Base-by-base conservation (phyloP, 1,140 invertebrate genomes). In the Teleopsis dalmanni region DNA sequence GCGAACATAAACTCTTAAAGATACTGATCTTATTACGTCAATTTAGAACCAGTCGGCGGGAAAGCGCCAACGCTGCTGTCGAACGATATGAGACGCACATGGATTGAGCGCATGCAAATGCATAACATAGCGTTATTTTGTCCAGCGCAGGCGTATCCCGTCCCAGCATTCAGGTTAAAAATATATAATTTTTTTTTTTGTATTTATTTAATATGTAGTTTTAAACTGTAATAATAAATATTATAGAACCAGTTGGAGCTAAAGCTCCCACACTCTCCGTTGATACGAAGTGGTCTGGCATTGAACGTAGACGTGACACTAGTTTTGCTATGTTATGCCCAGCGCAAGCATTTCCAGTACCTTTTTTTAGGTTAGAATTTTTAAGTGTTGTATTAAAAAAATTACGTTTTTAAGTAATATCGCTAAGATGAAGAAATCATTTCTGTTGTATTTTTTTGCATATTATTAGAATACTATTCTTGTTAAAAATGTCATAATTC, bases 241-340 rank as follows among this genome's bases (percentile, higher is more conserved):
- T 45, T 42, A 16, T 13, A 83, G 85, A 87, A 70, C 84, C 84
- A 21, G 77, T 87, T 54, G 80, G 82, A 51, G 81, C 82, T 54
- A 83, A 83, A 75, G 78, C 81, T 44, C 82, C 83, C 3, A 78
- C 81, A 35, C 79, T 86, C 55, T 72, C 80, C 40, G 78, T 78
- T 52, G 77, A 83, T 55, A 77, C 77, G n/a, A 82, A 83, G 60
- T 77, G 78, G 58, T 78, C 76, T 58, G 78, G 77, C 49, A 81
- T 81, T 66, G 71, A 78, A 55, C 73, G 70, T 18, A 21, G 56
- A 57, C 65, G 73, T 26, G 67, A 59, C 33, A 51, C 65, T 29
- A 70, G 64, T 29, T 70, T 77, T 49, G 78, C 82, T 46, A 65
- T 83, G 46, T 68, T 79, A 26, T 83, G 81, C 66, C 81, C 79